Evolutionary conservation across 2,113 vertebrate genomes (phyloP).

Genomic region (Mesembrinibis cayennensis): DNA sequence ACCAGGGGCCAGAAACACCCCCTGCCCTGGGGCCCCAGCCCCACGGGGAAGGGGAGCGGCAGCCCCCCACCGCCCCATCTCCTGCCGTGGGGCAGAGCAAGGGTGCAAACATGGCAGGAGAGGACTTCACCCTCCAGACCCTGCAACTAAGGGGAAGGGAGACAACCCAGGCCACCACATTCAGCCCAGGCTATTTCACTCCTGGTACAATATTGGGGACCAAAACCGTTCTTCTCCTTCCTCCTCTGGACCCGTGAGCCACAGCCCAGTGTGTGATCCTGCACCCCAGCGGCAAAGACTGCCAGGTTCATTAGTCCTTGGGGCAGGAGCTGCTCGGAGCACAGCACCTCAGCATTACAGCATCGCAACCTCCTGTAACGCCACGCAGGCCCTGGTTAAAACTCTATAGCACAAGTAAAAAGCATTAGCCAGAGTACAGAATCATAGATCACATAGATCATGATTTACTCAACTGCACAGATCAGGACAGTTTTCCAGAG

Average conservation of each 20-base stretch:
- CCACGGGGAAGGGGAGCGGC: not conserved
- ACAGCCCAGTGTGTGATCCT: not conserved
- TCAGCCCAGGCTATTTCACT: not conserved
- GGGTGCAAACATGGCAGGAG: not conserved
- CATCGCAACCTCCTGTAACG: not conserved
- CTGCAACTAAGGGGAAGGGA: not conserved
- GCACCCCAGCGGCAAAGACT: not conserved
- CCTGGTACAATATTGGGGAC: fast-evolving
- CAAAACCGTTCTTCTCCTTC: not conserved
- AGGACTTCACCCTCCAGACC: not conserved
- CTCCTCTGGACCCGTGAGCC: not conserved
- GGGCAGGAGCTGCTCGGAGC: not conserved
- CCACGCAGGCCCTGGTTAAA: not conserved
- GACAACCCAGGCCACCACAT: not conserved
- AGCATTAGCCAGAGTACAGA: not conserved
- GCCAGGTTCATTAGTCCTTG: not conserved
- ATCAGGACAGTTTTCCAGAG: not conserved
- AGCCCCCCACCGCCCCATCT: not conserved
- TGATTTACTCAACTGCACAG: not conserved
- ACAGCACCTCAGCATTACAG: not conserved
- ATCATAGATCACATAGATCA: fast-evolving
- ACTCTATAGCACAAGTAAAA: not conserved
- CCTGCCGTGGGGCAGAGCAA: not conserved
- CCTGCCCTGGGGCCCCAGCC: not conserved
- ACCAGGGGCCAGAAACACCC: not conserved